Conservation (phyloP, 2,797 vertebrate species). For the Paedocypris micromegethes region DNA sequence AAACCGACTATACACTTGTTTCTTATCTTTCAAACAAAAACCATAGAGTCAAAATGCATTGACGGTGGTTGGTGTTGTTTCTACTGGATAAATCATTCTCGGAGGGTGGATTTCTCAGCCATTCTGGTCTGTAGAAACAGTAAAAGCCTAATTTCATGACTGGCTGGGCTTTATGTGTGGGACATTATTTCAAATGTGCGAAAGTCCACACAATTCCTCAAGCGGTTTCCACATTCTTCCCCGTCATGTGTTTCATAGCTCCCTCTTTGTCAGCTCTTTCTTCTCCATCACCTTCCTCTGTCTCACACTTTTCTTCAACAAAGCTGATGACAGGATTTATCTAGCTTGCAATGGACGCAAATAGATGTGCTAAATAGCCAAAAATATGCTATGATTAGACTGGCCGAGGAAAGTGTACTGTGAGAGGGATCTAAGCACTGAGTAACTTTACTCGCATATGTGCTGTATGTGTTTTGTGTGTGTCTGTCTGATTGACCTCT, state of each 20-base stretch:
- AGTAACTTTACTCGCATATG: background rate
- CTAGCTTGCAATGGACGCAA: constrained; percentile 12
- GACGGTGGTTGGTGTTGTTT: background rate
- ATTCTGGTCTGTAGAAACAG: constrained; percentile 48
- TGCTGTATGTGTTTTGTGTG: background rate
- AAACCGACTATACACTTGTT: too few species aligned
- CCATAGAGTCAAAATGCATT: too few species aligned
- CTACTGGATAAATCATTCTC: background rate
- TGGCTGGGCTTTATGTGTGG: constrained; percentile 68
- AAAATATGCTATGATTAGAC: background rate
- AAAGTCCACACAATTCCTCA: constrained; percentile 67
- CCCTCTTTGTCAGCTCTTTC: constrained; percentile 38
- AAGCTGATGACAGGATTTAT: constrained; percentile 22
- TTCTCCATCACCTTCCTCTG: background rate
- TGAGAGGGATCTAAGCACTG: background rate
- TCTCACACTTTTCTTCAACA: constrained; percentile 2
- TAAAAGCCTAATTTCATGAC: constrained; percentile 74
- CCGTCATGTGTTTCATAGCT: constrained; percentile 46
- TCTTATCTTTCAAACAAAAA: too few species aligned
- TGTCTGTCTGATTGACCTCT: constrained; percentile 22
- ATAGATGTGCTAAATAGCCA: constrained; percentile 26
- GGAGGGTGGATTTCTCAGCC: constrained; percentile 8
- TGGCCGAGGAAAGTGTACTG: background rate
- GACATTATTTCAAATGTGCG: constrained; percentile 69
- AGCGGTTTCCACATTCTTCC: constrained; percentile 47